Base-by-base conservation (phyloP, 2,113 vertebrate genomes). In the Pseudonaja textilis region DNA sequence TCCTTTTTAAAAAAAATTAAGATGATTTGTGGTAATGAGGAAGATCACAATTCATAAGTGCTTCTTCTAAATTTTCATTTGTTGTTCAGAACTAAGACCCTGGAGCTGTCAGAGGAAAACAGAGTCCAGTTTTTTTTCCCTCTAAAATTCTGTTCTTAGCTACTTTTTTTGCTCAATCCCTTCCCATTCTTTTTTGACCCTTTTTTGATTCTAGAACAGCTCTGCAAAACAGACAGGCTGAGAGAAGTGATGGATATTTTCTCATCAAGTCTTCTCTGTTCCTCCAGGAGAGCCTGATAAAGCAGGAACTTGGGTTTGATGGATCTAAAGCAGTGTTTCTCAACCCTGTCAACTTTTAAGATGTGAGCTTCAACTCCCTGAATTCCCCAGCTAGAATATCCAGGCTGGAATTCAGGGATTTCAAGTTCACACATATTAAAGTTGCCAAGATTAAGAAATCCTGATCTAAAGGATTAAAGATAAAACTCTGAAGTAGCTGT, bases 391-490 rank as follows among this genome's bases (percentile, higher is more conserved):
- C 25, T 9, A 61, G 9, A 12, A 61, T 29, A 12, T 61, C 25
- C 26, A 29, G 23, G 7, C 57, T 59, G 25, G 25, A 64, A 29
- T 64, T 64, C 59, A 29, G 59, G 25, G 59, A 64, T 25, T 64
- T 64, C 26, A 64, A 64, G 61, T n/a, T 64, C 26, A 64, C 4
- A 64, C 26, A 64, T 14, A 11, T 64, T 64, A 64, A 64, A 64
- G 26, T 64, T 64, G 61, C 4, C 61, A 64, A 64, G 61, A 29
- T 64, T n/a, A 64, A n/a, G 61, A 64, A 64, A 64, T 26, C 3
- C 11, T 64, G 64, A 23, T 42, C 0, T 0, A 91, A 90, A 20
- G 3, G 0, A 0, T 93, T 54, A 10, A 87, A 8, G 29, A 47
- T 3, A 88, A 88, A 59, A 6, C 9, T 16, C 54, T 85, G 64